These are phyloP conservation scores for Gila robusta DNA, from an alignment of 2,797 vertebrate species.

Conservation along the genomic window DNA sequence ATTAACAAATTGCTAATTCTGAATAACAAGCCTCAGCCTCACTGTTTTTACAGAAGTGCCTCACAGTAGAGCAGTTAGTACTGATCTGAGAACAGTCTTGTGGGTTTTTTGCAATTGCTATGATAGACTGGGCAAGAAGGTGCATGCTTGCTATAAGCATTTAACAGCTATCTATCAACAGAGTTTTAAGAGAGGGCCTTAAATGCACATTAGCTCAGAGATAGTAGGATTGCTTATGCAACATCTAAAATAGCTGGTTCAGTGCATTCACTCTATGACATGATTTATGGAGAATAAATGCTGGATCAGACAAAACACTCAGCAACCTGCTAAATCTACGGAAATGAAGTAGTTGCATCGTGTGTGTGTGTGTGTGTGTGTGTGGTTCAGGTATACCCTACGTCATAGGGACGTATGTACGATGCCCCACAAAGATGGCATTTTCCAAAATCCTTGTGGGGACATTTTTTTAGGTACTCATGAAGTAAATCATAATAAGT, in stretches of 20 bases:
- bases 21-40: constrained; percentile 36
- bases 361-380: not conserved
- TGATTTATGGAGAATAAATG: constrained; percentile 40
- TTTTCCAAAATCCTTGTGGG: too few relatives aligned
- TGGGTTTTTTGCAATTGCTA: not conserved
- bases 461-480: too few relatives aligned
- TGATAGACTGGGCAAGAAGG: not conserved
- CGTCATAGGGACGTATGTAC: not conserved
- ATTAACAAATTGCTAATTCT: constrained; percentile 54
- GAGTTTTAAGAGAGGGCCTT: constrained; percentile 10
- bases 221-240: constrained; percentile 26
- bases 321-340: constrained; percentile 26
- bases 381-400: not conserved
- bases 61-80: not conserved
- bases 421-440: not conserved
- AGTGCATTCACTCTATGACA: constrained; percentile 30
- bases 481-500: not conserved
- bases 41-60: constrained; percentile 14
- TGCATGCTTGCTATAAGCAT: not conserved
- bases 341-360: not conserved
- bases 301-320: constrained; percentile 33
- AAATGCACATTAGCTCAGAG: constrained; percentile 25
- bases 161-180: constrained; percentile 28
- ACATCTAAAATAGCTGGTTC: constrained; percentile 51
- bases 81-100: constrained; percentile 21